Evolutionary conservation across 1,140 invertebrate genomes (phyloP).

Genomic region (Aphelenchoides avenae): DNA sequence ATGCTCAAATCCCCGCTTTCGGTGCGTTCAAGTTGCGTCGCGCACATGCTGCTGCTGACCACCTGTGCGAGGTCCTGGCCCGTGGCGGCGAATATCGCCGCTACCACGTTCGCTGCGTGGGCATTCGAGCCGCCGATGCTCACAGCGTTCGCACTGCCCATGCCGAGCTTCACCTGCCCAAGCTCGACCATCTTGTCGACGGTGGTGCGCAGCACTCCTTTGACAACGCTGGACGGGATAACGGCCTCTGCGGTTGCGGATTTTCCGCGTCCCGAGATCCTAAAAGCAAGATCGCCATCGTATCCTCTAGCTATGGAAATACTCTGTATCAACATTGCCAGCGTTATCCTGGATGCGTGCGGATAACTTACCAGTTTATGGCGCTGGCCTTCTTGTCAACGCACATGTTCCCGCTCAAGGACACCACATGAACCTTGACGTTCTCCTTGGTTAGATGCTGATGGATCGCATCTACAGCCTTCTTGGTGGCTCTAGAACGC

Average conservation of each 20-base stretch:
- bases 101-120: constrained; percentile 94
- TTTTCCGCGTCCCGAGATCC: constrained; percentile 93
- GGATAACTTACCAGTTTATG: constrained; percentile 78
- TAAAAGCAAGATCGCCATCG: constrained; percentile 59
- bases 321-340: no score
- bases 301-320: no score
- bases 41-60: constrained; percentile 90
- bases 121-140: constrained; percentile 93
- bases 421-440: constrained; percentile 89
- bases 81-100: constrained; percentile 93
- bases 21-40: constrained; percentile 84
- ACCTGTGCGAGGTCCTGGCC: constrained; percentile 97
- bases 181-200: constrained; percentile 75
- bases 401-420: constrained; percentile 93
- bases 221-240: constrained; percentile 71
- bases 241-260: constrained; percentile 84
- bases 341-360: no score
- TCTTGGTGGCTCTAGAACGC: constrained; percentile 22
- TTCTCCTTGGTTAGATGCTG: constrained; percentile 67
- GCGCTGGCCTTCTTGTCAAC: constrained; percentile 96
- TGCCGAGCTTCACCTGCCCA: constrained; percentile 87
- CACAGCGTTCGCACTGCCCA: constrained; percentile 88
- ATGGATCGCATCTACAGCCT: constrained; percentile 41
- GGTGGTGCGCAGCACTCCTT: constrained; percentile 64
- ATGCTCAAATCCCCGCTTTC: constrained; percentile 82